Conservation (phyloP, 1,140 invertebrate genomes). For the Battus philenor region DNA sequence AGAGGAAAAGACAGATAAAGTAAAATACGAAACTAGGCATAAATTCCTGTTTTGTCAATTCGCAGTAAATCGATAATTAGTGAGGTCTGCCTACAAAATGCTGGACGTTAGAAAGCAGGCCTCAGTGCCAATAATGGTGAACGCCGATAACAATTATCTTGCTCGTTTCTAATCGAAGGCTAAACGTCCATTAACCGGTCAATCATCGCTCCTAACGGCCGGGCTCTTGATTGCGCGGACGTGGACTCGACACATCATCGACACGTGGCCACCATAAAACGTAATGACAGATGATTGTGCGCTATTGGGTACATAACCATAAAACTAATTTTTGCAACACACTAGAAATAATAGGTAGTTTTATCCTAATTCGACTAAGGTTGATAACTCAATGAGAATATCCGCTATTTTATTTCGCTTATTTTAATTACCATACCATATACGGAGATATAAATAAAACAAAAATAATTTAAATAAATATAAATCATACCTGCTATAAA, state of each 20-base stretch:
- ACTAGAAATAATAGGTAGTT: too few species aligned
- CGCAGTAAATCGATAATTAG: too few species aligned
- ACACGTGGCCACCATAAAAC: slow-evolving; percentile 12
- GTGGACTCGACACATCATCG: slow-evolving; percentile 9
- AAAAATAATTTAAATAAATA: too few species aligned
- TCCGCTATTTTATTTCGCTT: too few species aligned
- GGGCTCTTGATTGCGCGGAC: slow-evolving; percentile 11
- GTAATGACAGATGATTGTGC: slow-evolving; percentile 7
- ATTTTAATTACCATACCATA: too few species aligned
- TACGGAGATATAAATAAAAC: too few species aligned
- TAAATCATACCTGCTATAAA: too few species aligned
- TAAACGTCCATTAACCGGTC: slow-evolving; percentile 13
- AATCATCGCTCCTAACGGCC: slow-evolving; percentile 5
- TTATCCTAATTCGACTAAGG: too few species aligned
- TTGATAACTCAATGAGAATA: too few species aligned
- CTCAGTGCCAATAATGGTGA: slow-evolving; percentile 1
- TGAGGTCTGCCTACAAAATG: neutral
- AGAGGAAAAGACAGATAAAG: too few species aligned
- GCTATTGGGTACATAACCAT: slow-evolving; percentile 1
- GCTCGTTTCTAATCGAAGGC: slow-evolving; percentile 14
- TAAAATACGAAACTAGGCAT: too few species aligned
- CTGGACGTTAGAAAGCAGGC: neutral
- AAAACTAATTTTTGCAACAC: slow-evolving; percentile 2
- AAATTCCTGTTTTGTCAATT: too few species aligned
- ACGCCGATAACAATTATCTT: slow-evolving; percentile 7